Base-by-base conservation (phyloP, 2,888 invertebrate genomes). In the Alloscopus bannaensis region DNA sequence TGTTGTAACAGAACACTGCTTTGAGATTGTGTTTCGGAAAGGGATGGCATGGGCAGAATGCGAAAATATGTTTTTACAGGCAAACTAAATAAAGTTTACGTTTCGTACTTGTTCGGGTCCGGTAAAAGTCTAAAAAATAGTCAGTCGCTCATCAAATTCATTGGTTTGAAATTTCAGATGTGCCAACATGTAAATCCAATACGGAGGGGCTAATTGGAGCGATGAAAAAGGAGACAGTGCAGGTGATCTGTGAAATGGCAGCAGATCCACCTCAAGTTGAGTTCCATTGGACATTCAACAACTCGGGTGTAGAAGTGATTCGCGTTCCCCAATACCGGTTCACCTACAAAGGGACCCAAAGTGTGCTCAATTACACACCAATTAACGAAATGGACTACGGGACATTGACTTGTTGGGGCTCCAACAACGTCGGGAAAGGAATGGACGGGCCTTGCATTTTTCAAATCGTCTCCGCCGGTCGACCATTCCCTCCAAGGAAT, bases 251-350 rank as follows among this genome's bases (percentile, higher is more conserved):
- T 88, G 93, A 94, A 84, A 95, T 96, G 84, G 95, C 95, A 87
- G 94, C 96, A 85, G 95, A 95, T 87, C 96, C 96, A n/a, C 92
- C 94, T 8, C 73, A 68, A 59, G 84, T 86, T n/a, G 82, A 83
- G 52, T 96, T 95, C 89, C 94, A 94, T 87, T 96, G 96, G 96
- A 95, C 95, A 84, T 95, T 96, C 91, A 96, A 96, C 90, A 95
- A 94, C 88, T 95, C 95, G 80, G 95, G 95, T 20, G 95, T 95
- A 87, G 93, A 76, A 88, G 90, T 72, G 40, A 82, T 92, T 92
- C 69, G 92, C 92, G 87, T 84, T 76, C 75, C 78, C 29, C 66
- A 71, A 55, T 83, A 82, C 22, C 73, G 81, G 47, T 93, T 91
- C 88, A 92, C 90, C 84, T 92, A 90, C 84, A 91, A 93, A 81